These are phyloP conservation scores for Rallus limicola DNA, from an alignment of 2,113 vertebrate genomes.

Conservation along the genomic window DNA sequence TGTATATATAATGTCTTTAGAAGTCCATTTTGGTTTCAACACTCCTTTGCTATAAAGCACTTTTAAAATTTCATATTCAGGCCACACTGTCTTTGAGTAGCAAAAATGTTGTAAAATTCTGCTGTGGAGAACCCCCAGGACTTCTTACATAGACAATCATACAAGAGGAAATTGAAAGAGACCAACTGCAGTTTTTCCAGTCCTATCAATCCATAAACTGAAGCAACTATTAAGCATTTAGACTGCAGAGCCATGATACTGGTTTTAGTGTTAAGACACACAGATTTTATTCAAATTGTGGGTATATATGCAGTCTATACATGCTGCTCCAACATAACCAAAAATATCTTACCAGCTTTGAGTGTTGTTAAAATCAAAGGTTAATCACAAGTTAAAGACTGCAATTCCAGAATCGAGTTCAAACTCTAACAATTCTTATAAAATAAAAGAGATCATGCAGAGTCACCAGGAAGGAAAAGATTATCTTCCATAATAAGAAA, in stretches of 20 bases:
- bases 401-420: not conserved
- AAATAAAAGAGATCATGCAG: not conserved
- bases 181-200: not conserved
- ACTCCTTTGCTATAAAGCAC: not conserved
- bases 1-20: not conserved
- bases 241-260: not conserved
- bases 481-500: not conserved
- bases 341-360: not conserved
- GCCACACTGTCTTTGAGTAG: not conserved
- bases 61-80: not conserved
- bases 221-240: not conserved
- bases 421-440: not conserved
- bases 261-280: not conserved
- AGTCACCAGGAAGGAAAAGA: not conserved
- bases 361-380: not conserved
- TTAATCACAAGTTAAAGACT: not conserved
- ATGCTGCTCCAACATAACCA: not conserved
- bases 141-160: not conserved
- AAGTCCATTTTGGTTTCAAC: not conserved
- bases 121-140: not conserved
- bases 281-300: not conserved
- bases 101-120: not conserved
- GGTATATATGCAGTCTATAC: not conserved
- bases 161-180: not conserved
- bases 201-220: not conserved